Conservation (phyloP, 2,888 invertebrate genomes). For the Catocala sponsa region DNA sequence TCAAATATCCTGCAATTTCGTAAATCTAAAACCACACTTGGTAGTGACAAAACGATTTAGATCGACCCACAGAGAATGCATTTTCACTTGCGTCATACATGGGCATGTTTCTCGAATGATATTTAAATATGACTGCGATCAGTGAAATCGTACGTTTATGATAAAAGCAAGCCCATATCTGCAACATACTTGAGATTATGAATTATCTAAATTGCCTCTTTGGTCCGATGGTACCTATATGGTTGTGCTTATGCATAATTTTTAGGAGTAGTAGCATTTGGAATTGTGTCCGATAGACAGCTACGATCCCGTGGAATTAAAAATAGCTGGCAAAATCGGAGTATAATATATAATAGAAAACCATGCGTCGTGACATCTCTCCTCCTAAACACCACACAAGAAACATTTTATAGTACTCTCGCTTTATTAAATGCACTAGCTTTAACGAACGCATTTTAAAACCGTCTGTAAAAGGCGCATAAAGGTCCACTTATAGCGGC, state of each 20-base stretch:
- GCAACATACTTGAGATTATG: no score
- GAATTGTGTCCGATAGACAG: no score
- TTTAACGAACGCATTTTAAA: constrained; percentile 44
- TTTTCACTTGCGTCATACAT: constrained; percentile 16
- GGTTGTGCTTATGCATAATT: no score
- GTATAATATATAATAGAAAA: no score
- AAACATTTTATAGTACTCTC: constrained; percentile 14
- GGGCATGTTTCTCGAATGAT: constrained; percentile 16
- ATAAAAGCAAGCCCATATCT: neutral
- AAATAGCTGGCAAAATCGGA: no score
- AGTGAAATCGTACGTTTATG: constrained; percentile 3
- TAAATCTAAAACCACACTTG: constrained; percentile 37
- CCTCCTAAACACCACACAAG: neutral
- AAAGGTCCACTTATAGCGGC: constrained; percentile 52
- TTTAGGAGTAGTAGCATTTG: no score
- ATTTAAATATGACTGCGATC: constrained; percentile 15
- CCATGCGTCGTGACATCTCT: no score
- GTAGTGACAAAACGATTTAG: constrained; percentile 30
- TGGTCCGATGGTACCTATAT: no score
- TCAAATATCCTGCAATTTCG: constrained; percentile 48
- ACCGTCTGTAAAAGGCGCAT: constrained; percentile 56
- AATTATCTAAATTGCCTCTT: no score
- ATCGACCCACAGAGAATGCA: constrained; percentile 23
- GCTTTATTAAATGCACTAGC: constrained; percentile 24
- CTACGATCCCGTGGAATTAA: no score